Evolutionary conservation across 2,797 vertebrate species (phyloP).

Genomic region (Natrix natrix): DNA sequence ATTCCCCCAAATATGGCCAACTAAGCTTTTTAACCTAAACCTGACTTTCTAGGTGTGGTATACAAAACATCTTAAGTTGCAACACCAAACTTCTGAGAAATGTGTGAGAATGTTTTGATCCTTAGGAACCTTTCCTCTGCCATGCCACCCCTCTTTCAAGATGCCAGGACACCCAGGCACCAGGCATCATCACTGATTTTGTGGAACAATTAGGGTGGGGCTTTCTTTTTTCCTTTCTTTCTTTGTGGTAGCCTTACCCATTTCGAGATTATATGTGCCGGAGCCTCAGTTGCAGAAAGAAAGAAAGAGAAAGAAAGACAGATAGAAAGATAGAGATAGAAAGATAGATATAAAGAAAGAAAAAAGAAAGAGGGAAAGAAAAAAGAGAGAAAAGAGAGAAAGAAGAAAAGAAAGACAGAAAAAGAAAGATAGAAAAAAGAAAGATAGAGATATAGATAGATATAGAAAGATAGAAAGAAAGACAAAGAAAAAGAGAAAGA

Average conservation of each 20-base stretch:
- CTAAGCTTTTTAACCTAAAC: background rate
- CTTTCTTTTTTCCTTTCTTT: background rate
- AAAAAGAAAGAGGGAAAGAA: no score
- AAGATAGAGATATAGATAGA: no score
- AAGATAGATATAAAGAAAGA: no score
- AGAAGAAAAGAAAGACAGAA: no score
- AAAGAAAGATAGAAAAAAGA: no score
- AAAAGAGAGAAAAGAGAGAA: no score
- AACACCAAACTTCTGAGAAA: background rate
- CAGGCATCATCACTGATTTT: background rate
- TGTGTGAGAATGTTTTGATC: background rate
- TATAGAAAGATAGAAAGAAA: no score
- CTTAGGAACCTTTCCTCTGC: background rate
- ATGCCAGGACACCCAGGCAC: background rate
- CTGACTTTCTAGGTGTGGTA: slow-evolving; percentile 2
- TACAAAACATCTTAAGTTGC: background rate
- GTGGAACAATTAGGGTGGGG: no score
- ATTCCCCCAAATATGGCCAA: slow-evolving; percentile 3
- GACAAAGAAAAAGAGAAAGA: no score
- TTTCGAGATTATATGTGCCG: background rate
- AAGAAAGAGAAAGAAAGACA: background rate
- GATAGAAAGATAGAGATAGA: accelerated
- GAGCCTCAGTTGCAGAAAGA: background rate
- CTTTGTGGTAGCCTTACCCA: background rate
- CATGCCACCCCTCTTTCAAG: background rate